Base-by-base conservation (phyloP, 1,140 invertebrate species). In the Sitodiplosis mosellana region DNA sequence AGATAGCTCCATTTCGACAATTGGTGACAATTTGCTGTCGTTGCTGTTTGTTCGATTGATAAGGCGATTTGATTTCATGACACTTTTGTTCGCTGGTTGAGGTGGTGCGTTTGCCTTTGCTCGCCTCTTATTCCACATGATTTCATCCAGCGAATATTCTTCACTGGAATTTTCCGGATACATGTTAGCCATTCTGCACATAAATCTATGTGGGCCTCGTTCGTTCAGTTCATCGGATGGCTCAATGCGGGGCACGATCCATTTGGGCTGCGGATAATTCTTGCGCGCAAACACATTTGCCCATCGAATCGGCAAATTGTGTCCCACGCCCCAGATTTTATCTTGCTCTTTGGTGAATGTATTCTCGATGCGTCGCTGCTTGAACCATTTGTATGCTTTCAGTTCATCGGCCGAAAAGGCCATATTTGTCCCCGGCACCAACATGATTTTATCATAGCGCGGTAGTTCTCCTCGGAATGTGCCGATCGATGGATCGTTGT, bases 341-440 rank as follows among this genome's bases (percentile, higher is more conserved):
- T 56, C 44, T 37, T 56, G 45, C 10, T 54, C 48, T 14, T 51
- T 7, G 1, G 59, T 58, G 33, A 53, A 58, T 0, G 37, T 18
- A 53, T 61, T 59, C 12, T 53, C 33, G 1, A 50, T 47, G 14
- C 49, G 8, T 0, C 47, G 48, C 7, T 34, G 47, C 33, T 49
- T 57, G 12, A 59, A 51, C 42, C 49, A 52, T 1, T 43, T 21
- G 49, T 56, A 64, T 7, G 53, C 59, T 8, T 49, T 43, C 37
- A 54, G 50, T 51, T 64, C 62, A 46, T 64, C 62, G 2, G 52
- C 48, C 0, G 54, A 55, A 46, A 60, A 58, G 20, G 60, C 61
- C 11, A 56, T 20, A 49, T 61, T 61, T 22, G 55, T 52, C 10
- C 55, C 48, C 0, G 62, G 61, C 47, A 64, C 61, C 4, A 56